Base-by-base conservation (phyloP, 1,140 invertebrate genomes). In the Cepaea nemoralis region DNA sequence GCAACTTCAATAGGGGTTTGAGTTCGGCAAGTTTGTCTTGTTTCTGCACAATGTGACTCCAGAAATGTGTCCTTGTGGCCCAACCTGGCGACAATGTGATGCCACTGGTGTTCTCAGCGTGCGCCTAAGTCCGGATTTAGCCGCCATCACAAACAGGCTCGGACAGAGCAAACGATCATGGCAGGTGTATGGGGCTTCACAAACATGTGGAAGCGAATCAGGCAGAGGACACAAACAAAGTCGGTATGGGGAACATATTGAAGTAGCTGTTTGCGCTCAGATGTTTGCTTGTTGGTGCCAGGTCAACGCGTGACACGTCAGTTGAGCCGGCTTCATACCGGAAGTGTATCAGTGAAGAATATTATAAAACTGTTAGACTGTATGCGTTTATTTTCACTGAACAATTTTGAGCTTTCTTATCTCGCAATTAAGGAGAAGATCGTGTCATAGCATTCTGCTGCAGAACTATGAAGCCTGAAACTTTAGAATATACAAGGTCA, bases 241-340 rank as follows among this genome's bases (percentile, higher is more conserved):
- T 39, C 37, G 66, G 3, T 35, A 14, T 10, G 66, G 35, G 5
- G 8, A 33, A 5, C 2, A 5, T 55, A 69, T 69, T 39, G 2
- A 69, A 39, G 24, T 14, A 39, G 40, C 2, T 70, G 69, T 70
- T 70, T 70, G 24, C 35, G 39, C 24, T 70, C 35, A 12, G 37
- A 70, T 70, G 69, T 70, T 70, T 39, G n/a, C 27, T n/a, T 70
- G 69, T 39, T 39, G n/a, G n/a, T n/a, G 40, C 40, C 69, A n/a
- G 35, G 24, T 70, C 69, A 70, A 70, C 69, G 40, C 37, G 1
- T 70, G 19, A 42, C 35, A 40, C 69, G 35, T 63, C 2, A 16
- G 27, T 31, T 31, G 59, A 63, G 59, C 59, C 59, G 27, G 59
- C n/a, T 27, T 3, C 8, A 31, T 63, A 24, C 50, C 50, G 50